Base-by-base conservation (phyloP, 2,888 invertebrate species). In the Xestobium rufovillosum region DNA sequence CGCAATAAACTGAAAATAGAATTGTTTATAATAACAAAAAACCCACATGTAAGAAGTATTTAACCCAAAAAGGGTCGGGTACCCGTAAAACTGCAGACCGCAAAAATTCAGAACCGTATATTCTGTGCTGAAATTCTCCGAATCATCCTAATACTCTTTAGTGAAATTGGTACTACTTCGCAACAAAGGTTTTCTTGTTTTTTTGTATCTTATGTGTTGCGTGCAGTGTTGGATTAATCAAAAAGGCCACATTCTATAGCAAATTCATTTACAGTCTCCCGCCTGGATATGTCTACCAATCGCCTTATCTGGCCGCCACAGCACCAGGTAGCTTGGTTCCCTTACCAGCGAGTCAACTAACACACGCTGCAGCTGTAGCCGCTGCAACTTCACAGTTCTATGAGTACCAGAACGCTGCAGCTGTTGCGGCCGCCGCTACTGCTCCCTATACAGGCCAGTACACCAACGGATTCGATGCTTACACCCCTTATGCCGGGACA, bases 341-440 rank as follows among this genome's bases (percentile, higher is more conserved):
- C 50, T 67, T 80, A 52, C 79, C 78, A 42, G 65, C 70, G 15
- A 81, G 80, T 56, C 63, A 81, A 53, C 77, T 78, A 53, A 81
- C 81, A 57, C 83, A 83, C 1, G 83, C 83, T 4, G 83, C 83
- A 0, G 73, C 84, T 36, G 83, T 83, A 8, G 84, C 83, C n/a
- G 70, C 74, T 31, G 80, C 81, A 53, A 83, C 86, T 57, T 78
- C 85, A 58, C 85, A 85, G 60, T 84, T 85, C 68, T 85, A 86
- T 65, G 85, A 85, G 56, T 76, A 75, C 52, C 76, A 71, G n/a
- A 70, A 69, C 16, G 71, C 70, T 4, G 78, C 78, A 9, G 79
- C 80, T 0, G 81, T 81, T 3, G 83, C 83, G 2, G 83, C 83
- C 26, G 59, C 59, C 13, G 59, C 59, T 3, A 75, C 76, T 3